Evolutionary conservation across 2,888 invertebrate species (phyloP).

Genomic region (Microplitis deprimator): DNA sequence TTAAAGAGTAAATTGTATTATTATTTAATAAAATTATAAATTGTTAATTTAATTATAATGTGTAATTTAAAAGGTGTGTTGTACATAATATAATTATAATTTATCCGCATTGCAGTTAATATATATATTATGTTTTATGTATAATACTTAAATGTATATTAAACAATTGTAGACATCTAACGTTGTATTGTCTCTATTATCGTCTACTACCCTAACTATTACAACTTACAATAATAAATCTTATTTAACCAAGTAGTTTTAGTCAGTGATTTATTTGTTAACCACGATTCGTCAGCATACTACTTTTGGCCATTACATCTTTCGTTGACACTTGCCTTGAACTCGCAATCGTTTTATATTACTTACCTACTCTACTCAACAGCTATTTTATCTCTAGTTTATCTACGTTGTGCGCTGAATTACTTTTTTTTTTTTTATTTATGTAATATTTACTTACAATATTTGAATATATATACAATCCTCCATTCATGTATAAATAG

Average conservation of each 20-base stretch:
- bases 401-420: too few relatives aligned
- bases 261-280: conserved; percentile 29
- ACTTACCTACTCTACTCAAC: too few relatives aligned
- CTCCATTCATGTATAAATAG: too few relatives aligned
- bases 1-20: too few relatives aligned
- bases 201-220: conserved; percentile 4
- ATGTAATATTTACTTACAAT: too few relatives aligned
- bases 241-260: conserved; percentile 16
- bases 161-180: not conserved
- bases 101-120: conserved; percentile 28
- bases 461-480: too few relatives aligned
- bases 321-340: conserved; percentile 22
- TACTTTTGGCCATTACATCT: not conserved
- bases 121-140: not conserved
- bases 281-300: conserved; percentile 10
- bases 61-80: not conserved
- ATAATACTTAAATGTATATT: not conserved
- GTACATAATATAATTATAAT: not conserved
- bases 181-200: conserved; percentile 8
- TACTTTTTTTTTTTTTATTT: too few relatives aligned
- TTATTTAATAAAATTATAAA: too few relatives aligned
- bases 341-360: not conserved
- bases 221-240: conserved; percentile 8
- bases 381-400: too few relatives aligned
- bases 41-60: too few relatives aligned